Base-by-base conservation (phyloP, 2,797 vertebrate species). In the Platalea minor region DNA sequence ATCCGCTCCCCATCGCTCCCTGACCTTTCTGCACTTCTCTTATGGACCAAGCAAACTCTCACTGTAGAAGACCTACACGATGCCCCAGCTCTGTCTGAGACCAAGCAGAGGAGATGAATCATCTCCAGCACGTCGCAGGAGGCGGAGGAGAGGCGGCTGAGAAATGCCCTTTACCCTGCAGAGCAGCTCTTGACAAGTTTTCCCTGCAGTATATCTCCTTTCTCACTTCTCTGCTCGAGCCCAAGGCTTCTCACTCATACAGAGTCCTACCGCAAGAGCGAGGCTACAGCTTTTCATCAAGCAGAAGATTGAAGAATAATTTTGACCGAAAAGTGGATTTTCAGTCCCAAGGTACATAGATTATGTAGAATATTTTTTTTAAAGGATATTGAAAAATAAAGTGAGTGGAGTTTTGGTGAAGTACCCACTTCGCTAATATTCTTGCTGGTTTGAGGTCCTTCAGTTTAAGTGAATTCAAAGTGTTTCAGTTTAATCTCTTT, bases 11-110 rank as follows among this genome's bases (percentile, higher is more conserved):
- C 26, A 1, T 56, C 0, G 2, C 28, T 72, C 54, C 73, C 89
- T 51, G 50, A 78, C 85, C 65, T 73, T 51, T 9, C 76, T 16
- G 56, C 19, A 5, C 67, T 75, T 67, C 64, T 72, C 46, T 61
- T 77, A 7, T 4, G 5, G 37, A 65, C 65, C 65, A 48, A 61
- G 82, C 24, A n/a, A 72, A 11, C 33, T 51, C 10, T 33, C 31
- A 9, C 16, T 21, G 41, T 13, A 17, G 68, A 85, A 95, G 95
- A 89, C 81, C 84, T 95, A 77, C 64, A 39, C 13, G 2, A 20
- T 78, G 93, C 57, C 84, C 85, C 3, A 10, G 84, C 92, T 85
- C 64, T 54, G 68, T 10, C 88, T 54, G 75, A 67, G 74, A 67
- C 81, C 3, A 13, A 74, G 70, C 37, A 1, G 11, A 82, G 78